Percentiles rank a stretch among this genome's conserved stretches.
Conservation (phyloP, 2,113 vertebrate species). For the Hippoglossus stenolepis region DNA sequence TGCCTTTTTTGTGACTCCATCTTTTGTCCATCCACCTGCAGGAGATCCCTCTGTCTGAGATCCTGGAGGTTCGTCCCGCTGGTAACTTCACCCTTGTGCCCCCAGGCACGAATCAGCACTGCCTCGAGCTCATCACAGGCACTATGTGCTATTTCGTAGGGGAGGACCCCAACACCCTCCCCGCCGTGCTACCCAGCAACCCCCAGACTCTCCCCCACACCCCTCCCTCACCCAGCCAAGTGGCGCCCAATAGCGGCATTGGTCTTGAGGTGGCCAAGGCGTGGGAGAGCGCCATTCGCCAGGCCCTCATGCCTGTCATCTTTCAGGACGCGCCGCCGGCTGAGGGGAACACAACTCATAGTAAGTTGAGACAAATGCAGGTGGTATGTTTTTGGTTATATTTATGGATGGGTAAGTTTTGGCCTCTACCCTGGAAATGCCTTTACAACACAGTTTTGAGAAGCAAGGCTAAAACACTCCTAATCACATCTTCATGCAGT, state of each 20-base stretch:
- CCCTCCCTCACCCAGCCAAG: constrained; percentile 74
- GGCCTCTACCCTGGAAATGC: no score
- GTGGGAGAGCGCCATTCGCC: constrained; percentile 89
- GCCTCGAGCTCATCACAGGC: constrained; percentile 90
- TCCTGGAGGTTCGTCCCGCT: constrained; percentile 84
- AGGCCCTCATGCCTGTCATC: constrained; percentile 91
- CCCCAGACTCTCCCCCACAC: constrained; percentile 51
- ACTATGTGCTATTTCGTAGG: constrained; percentile 89
- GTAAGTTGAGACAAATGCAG: constrained; percentile 70
- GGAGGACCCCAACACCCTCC: constrained; percentile 81
- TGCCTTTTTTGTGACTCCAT: neutral
- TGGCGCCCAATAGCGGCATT: constrained; percentile 83
- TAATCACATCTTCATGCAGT: no score
- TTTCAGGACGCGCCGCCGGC: constrained; percentile 86
- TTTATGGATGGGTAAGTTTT: neutral
- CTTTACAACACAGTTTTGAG: no score
- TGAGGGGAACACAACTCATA: constrained; percentile 83
- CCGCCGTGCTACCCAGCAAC: constrained; percentile 37
- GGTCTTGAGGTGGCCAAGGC: constrained; percentile 85
- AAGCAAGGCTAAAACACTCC: no score
- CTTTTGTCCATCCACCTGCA: constrained; percentile 40
- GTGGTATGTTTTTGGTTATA: neutral
- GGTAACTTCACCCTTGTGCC: constrained; percentile 85
- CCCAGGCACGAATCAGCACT: constrained; percentile 86
- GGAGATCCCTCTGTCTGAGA: constrained; percentile 92